phyloP scores from a whole-genome alignment of 2,888 invertebrate species.

The Leptinotarsa haldemani region DNA sequence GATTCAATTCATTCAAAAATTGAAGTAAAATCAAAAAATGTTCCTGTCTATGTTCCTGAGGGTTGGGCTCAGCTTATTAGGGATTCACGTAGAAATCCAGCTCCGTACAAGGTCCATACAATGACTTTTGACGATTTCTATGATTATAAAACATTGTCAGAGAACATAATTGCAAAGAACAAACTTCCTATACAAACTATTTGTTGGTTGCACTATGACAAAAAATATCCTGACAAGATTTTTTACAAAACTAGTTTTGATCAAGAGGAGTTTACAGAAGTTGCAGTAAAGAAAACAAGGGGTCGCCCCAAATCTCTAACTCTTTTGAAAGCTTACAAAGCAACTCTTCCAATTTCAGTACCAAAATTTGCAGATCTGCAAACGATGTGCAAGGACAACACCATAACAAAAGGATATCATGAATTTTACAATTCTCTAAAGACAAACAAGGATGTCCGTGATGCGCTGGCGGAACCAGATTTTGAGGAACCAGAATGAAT shows the following conservation, averaged over 20 bases:
- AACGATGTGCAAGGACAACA: conserved; percentile 34
- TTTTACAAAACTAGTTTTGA: no score
- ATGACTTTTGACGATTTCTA: conserved; percentile 27
- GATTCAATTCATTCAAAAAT: conserved; percentile 49
- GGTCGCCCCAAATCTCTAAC: not conserved
- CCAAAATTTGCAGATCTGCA: not conserved
- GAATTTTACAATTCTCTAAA: conserved; percentile 38
- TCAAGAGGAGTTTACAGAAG: no score
- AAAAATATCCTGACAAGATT: conserved; percentile 5
- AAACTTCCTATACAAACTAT: not conserved
- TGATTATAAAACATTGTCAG: conserved; percentile 18
- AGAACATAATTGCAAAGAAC: not conserved
- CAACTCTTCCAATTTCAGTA: conserved; percentile 29
- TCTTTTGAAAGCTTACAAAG: conserved; percentile 2
- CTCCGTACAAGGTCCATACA: conserved; percentile 24
- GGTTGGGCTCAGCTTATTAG: conserved; percentile 49
- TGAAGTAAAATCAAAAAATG: conserved; percentile 48
- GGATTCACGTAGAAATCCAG: conserved; percentile 37
- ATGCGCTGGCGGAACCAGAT: conserved; percentile 17
- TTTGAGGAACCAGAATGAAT: conserved; percentile 14
- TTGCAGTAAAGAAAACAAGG: not conserved
- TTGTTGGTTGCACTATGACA: not conserved
- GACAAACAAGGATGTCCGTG: conserved; percentile 21
- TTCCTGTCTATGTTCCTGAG: conserved; percentile 51
- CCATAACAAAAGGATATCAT: conserved; percentile 43